phyloP scores from a whole-genome alignment of 2,797 vertebrate genomes.

The Arctocebus calabarensis region DNA sequence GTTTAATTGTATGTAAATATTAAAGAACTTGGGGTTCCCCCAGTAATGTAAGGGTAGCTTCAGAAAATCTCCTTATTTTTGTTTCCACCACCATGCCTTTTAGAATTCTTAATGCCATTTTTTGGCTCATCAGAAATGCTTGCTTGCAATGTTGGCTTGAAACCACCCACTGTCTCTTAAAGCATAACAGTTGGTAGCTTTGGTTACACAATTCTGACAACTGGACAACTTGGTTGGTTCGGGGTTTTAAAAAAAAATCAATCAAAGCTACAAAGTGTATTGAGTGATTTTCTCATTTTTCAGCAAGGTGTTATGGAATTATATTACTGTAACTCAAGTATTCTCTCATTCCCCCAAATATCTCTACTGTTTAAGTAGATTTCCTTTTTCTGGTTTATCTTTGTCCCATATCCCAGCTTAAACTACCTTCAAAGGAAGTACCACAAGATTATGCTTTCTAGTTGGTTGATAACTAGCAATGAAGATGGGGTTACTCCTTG shows the following conservation, averaged over 20 bases:
- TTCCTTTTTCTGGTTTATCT: neutral
- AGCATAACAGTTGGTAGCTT: slow-evolving; percentile 24
- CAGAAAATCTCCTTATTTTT: slow-evolving; percentile 58
- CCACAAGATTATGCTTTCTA: slow-evolving; percentile 79
- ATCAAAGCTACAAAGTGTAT: slow-evolving; percentile 65
- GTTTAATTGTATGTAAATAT: slow-evolving; percentile 69
- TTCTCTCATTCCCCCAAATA: slow-evolving; percentile 47
- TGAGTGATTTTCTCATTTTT: slow-evolving; percentile 77
- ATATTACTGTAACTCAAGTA: slow-evolving; percentile 61
- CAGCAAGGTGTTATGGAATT: slow-evolving; percentile 67
- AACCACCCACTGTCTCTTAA: slow-evolving; percentile 72
- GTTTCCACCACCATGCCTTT: neutral
- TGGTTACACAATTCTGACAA: slow-evolving; percentile 42
- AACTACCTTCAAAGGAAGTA: slow-evolving; percentile 57
- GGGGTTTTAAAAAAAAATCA: slow-evolving; percentile 60
- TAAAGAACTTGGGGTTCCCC: slow-evolving; percentile 46
- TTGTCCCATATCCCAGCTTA: neutral
- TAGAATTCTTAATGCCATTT: slow-evolving; percentile 22
- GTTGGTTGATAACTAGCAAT: slow-evolving; percentile 73
- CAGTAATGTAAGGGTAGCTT: neutral
- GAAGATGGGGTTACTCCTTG: slow-evolving; percentile 73
- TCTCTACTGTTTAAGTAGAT: slow-evolving; percentile 12
- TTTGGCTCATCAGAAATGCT: slow-evolving; percentile 30
- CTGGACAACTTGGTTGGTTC: slow-evolving; percentile 61
- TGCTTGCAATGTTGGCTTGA: slow-evolving; percentile 46